phyloP scores from a whole-genome alignment of 2,797 vertebrate species.

The Eulemur mongoz region DNA sequence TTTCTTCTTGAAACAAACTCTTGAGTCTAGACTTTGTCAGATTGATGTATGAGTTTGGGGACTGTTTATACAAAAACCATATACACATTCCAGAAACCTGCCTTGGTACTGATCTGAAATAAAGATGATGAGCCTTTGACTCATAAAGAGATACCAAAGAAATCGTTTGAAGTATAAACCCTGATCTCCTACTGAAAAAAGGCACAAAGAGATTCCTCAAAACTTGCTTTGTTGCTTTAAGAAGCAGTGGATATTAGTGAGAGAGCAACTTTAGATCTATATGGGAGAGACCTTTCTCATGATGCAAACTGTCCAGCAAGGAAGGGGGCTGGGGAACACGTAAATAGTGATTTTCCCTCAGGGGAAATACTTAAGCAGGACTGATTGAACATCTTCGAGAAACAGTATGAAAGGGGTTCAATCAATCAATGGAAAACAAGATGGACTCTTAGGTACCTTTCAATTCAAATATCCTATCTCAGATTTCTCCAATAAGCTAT shows the following conservation, averaged over 20 bases:
- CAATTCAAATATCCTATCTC: background rate
- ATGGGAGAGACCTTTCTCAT: background rate
- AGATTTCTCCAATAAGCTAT: background rate
- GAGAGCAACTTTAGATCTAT: background rate
- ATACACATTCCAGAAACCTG: slow-evolving; percentile 57
- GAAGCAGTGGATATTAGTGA: background rate
- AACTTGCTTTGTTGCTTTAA: background rate
- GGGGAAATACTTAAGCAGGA: background rate
- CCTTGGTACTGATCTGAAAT: slow-evolving; percentile 24
- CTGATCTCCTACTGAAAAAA: background rate
- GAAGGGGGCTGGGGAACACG: background rate
- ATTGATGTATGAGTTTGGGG: slow-evolving; percentile 71
- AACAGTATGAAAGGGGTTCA: background rate
- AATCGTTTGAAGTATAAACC: background rate
- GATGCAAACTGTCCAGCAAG: background rate
- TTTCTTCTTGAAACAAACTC: slow-evolving; percentile 60
- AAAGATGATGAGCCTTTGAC: background rate
- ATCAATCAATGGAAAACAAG: background rate
- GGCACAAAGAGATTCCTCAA: background rate
- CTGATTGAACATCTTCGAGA: background rate
- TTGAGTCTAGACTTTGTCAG: slow-evolving; percentile 70
- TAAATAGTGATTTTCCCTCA: background rate
- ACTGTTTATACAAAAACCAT: slow-evolving; percentile 57
- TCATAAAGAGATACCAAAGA: slow-evolving; percentile 14
- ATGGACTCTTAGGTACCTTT: background rate